Percentiles rank a stretch among this genome's conserved stretches.
These are phyloP conservation scores for Rousettus leschenaultii DNA, from an alignment of 2,113 vertebrate species.

Conservation along the genomic window DNA sequence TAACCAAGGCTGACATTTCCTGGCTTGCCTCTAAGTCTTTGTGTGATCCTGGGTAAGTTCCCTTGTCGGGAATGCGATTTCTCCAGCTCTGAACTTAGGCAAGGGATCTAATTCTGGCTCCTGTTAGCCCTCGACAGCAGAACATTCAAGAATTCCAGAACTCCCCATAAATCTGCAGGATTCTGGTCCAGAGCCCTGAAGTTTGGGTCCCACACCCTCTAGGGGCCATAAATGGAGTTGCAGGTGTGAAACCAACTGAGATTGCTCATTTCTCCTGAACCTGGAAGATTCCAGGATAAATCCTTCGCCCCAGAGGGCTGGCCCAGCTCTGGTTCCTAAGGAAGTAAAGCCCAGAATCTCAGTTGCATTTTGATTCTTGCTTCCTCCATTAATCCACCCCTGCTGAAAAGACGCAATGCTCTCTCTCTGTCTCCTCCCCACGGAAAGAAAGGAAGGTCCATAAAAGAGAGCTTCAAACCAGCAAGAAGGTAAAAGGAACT, in stretches of 20 bases:
- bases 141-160: not conserved
- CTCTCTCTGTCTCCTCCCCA: not conserved
- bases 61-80: not conserved
- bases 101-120: not conserved
- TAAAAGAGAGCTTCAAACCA: not conserved
- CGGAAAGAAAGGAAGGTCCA: not conserved
- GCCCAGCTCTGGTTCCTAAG: not conserved
- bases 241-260: not conserved
- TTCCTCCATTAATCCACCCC: not conserved
- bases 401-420: not conserved
- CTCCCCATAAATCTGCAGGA: not conserved
- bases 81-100: not conserved
- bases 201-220: not conserved
- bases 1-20: not conserved
- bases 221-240: not conserved
- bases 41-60: not conserved
- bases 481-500: not conserved
- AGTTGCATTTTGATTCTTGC: not conserved
- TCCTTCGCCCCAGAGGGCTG: not conserved
- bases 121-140: not conserved
- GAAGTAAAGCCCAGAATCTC: not conserved
- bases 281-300: not conserved
- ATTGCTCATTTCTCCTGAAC: not conserved
- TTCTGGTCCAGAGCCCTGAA: not conserved
- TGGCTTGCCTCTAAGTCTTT: not conserved